Base-by-base conservation (phyloP, 2,888 invertebrate species). In the Opisthograptis luteolata region DNA sequence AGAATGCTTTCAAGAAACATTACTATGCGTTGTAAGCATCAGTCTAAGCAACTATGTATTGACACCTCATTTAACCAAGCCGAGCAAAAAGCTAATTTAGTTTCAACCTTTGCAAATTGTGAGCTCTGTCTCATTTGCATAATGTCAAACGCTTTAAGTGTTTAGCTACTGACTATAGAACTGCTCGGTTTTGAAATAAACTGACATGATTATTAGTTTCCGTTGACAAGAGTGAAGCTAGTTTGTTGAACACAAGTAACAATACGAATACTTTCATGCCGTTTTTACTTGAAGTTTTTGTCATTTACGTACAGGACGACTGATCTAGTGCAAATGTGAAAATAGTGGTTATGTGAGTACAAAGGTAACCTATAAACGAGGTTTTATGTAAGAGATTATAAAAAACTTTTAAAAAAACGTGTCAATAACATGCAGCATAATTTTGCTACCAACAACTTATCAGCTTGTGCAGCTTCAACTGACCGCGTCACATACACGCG, bases 71-170 rank as follows among this genome's bases (percentile, higher is more conserved):
- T 84, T 77, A 74, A 77, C 77, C 62, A 60, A 63, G 25, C 7
- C 30, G 31, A 68, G 70, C 75, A 77, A 86, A 87, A 87, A 80
- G 50, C 79, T 76, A 88, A 86, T 86, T 75, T 69, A 57, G 73
- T 63, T 66, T 56, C 50, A 73, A 72, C 70, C 61, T 76, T 80
- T 81, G 76, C 78, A 77, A 82, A 84, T 79, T 73, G 69, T 69
- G 52, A 70, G 40, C 72, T 77, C 66, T 63, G 66, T 34, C 79
- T 86, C 71, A 87, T 89, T 87, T 80, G 74, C 87, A 88, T 89
- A 75, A 75, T 84, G 84, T 84, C 81, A 79, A 81, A 81, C 78
- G 70, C 71, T 68, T 73, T 73, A 79, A 78, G 79, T 76, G 80
- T 79, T 82, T 72, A 73, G 88, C 87, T 88, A 87, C 88, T 67